These are phyloP conservation scores for Acanthopagrus latus DNA, from an alignment of 2,797 vertebrate species.

Conservation along the genomic window DNA sequence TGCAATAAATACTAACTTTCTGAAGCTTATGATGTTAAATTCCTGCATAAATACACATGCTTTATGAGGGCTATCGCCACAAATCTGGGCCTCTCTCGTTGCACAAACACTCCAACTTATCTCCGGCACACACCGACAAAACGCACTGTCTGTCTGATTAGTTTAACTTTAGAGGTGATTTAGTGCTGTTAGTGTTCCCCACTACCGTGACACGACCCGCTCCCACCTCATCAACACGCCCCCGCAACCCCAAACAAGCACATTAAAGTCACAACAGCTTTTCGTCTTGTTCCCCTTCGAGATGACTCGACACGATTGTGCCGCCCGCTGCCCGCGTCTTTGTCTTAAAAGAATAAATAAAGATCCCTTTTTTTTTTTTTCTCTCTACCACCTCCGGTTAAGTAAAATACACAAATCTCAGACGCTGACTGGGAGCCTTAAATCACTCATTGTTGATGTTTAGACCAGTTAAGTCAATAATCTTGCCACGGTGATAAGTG, in stretches of 20 bases:
- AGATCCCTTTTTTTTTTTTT: constrained; percentile 9
- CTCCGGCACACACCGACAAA: constrained; percentile 48
- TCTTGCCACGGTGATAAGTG: constrained; percentile 77
- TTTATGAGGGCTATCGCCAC: constrained; percentile 1
- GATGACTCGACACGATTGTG: constrained; percentile 26
- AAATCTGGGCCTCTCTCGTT: constrained; percentile 6
- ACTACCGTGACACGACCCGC: constrained; percentile 68
- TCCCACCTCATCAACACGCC: constrained; percentile 69
- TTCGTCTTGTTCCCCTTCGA: constrained; percentile 49
- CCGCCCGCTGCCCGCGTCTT: constrained; percentile 43
- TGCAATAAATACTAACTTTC: constrained; percentile 27
- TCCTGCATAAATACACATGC: constrained; percentile 11
- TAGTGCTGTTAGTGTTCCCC: constrained; percentile 77
- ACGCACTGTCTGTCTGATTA: constrained; percentile 62
- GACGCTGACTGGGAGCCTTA: constrained; percentile 41
- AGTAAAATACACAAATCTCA: constrained; percentile 75
- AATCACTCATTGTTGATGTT: constrained; percentile 77
- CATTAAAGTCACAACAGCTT: constrained; percentile 72
- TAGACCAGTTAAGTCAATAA: constrained; percentile 82
- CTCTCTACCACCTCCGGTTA: constrained; percentile 30
- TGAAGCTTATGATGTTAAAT: constrained; percentile 10
- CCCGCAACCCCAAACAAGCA: constrained; percentile 67
- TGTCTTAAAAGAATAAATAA: constrained; percentile 61
- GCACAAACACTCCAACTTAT: constrained; percentile 46
- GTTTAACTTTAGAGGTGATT: constrained; percentile 80